Evolutionary conservation across 2,888 invertebrate species (phyloP).

Genomic region (Escarpia spicata): DNA sequence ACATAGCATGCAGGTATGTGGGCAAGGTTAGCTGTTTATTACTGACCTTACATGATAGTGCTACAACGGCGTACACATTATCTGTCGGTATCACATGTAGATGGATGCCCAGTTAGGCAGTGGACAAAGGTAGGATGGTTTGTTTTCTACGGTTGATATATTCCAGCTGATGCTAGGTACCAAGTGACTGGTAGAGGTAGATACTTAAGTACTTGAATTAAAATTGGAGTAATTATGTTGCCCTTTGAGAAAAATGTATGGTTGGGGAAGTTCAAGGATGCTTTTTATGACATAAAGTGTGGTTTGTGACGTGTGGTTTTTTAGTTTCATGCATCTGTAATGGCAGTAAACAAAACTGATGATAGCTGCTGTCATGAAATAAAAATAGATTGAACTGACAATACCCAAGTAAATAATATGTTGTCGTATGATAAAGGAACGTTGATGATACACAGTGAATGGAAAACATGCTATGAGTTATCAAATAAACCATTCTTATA

Average conservation of each 20-base stretch:
- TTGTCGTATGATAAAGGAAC: background rate
- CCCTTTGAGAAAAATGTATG: too few species aligned
- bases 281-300: background rate
- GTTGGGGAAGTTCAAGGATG: too few species aligned
- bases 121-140: slow-evolving; percentile 16
- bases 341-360: background rate
- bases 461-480: background rate
- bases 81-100: background rate
- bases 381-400: background rate
- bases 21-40: background rate
- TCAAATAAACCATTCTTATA: background rate
- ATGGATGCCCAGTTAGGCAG: background rate
- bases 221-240: too few species aligned
- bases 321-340: background rate
- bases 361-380: background rate
- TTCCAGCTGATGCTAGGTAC: background rate
- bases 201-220: too few species aligned
- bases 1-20: slow-evolving; percentile 21
- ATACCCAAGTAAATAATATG: background rate
- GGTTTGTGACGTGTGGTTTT: background rate
- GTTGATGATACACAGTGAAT: background rate
- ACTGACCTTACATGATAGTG: background rate
- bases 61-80: background rate
- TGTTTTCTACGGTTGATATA: slow-evolving; percentile 4
- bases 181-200: too few species aligned